Evolutionary conservation across 2,797 vertebrate species (phyloP), one percentile per base, ranked within the genome.

Genomic region (Malacoraja senta): DNA sequence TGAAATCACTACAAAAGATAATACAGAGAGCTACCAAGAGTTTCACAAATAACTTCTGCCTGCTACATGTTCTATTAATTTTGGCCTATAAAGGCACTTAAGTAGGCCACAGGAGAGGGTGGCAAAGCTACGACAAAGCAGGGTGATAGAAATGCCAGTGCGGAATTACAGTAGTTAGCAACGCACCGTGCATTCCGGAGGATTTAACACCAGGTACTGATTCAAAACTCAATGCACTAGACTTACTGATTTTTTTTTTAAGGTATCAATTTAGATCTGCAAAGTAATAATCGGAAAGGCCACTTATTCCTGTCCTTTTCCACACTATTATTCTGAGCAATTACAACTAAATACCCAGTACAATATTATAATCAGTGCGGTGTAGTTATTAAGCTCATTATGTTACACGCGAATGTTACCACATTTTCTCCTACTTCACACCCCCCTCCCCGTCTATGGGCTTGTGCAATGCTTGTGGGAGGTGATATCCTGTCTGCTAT

Each of bases 1-100:
- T 8, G 68, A 19, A 88, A 68, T 35, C 84, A 68, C 68, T 35
- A 17, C 68, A 35, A 68, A 88, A 24, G 32, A 65, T 88, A 21
- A 3, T 32, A 21, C 15, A 35, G 32, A 68, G 63, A 88, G 32
- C 63, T 65, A 32, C 84, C n/a, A 3, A 35, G n/a, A 65, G n/a
- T 32, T 88, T 88, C 84, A 88, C 84, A 88, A 68, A 88, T 88
- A 88, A 88, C 84, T 88, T 86, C 63, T 68, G 84, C 68, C 63
- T 35, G 26, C 21, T 68, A 63, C 84, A 88, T 88, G 84, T 63
- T 88, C 61, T 32, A 8, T 88, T 53, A 88, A 88, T 19, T 88
- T 88, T 88, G 84, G 84, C 63, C 63, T 68, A 35, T 35, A 88
- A 88, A 88, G 63, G 29, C n/a, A 32, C 61, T 68, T 88, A 68